A percentile compares a stretch with the other conserved stretches of the same genome.
These are phyloP conservation scores for Tichodroma muraria DNA, from an alignment of 2,113 vertebrate genomes.

Conservation along the genomic window DNA sequence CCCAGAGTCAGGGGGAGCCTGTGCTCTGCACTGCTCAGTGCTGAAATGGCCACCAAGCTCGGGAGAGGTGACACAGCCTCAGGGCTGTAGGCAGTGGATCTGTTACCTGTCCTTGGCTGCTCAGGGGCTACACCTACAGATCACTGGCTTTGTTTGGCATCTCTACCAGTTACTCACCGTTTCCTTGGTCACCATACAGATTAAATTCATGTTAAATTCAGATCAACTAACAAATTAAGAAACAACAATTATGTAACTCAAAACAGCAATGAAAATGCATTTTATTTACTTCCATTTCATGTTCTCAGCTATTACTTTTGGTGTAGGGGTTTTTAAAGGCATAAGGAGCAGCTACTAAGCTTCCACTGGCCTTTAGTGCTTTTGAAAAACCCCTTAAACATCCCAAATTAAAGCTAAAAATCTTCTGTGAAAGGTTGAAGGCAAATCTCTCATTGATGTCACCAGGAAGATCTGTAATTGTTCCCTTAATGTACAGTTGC, in stretches of 20 bases:
- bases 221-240: conserved; percentile 42
- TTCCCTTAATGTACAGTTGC: conserved; percentile 34
- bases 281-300: conserved; percentile 58
- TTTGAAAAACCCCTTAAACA: conserved; percentile 38
- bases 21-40: not conserved
- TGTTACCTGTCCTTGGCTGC: not conserved
- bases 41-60: not conserved
- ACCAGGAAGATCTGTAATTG: conserved; percentile 23
- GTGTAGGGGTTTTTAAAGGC: conserved; percentile 49
- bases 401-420: conserved; percentile 52
- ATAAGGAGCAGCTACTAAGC: not conserved
- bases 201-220: conserved; percentile 21
- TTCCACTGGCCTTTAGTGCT: conserved; percentile 26
- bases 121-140: not conserved
- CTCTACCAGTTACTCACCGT: not conserved
- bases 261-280: conserved; percentile 61
- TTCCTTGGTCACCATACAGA: not conserved
- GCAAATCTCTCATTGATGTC: conserved; percentile 47
- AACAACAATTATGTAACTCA: conserved; percentile 54
- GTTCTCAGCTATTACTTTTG: conserved; percentile 36
- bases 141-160: not conserved
- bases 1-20: not conserved
- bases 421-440: conserved; percentile 38
- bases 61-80: not conserved
- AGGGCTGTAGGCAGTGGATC: not conserved